Base-by-base conservation (phyloP, 30 jellyfish, hydroid and myxozoan species). In the Cassiopea xamachana region DNA sequence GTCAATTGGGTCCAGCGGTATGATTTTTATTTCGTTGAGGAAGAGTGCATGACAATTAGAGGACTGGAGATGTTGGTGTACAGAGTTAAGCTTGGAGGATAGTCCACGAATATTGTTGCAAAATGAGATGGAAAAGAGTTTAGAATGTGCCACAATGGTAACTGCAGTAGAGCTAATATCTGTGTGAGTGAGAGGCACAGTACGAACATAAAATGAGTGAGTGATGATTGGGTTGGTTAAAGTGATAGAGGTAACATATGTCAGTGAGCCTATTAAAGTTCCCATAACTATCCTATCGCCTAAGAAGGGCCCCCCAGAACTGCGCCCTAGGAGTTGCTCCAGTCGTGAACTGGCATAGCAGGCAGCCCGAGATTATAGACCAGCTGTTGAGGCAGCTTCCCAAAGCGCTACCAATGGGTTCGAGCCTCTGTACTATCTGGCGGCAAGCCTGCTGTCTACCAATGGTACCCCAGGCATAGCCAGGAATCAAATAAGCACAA, bases 311-410 rank as follows among this genome's bases (percentile, higher is more conserved):
- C 76, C 19, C 76, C 14, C 76, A 19, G 76, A 67, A 15, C 76
- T 67, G 76, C 76, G 76, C 8, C 27, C 76, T 67, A 67, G 46
- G 76, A 14, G 76, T 67, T 14, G 15, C 76, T 67, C 76, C 76
- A 67, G 76, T 67, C 46, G 76, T 19, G 76, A 67, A 15, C 76
- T 67, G 76, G 76, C 76, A 67, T 67, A 67, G 46, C 76, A 67
- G 76, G 19, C 76, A 67, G 76, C 76, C 76, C 76, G 19, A 19
- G 14, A 67, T 67, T 67, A 67, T 67, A 67, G 27, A 67, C 76
- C 76, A 67, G 76, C 76, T 67, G 76, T 5, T 67, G 19, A 5
- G 76, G 46, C 15, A 55, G 64, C 64, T 55, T 55, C 64, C 64
- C 64, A 55, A 55, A 55, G 64, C 64, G 64, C 64, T 55, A 55